Conservation (phyloP, 2,888 invertebrate genomes). For the Cylindroiulus punctatus region DNA sequence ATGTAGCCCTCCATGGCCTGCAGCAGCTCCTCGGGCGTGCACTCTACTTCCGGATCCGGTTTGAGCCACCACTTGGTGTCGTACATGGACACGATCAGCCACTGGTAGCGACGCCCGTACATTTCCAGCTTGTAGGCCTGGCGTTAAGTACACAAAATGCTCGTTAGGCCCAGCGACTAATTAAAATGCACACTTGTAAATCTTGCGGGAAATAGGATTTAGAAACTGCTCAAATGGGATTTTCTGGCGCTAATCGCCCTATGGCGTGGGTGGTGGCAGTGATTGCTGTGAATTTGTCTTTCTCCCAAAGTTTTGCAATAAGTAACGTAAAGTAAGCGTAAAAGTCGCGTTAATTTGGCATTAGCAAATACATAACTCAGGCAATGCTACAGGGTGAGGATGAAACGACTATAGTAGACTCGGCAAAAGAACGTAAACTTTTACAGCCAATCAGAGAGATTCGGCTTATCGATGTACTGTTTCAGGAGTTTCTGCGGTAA, state of each 20-base stretch:
- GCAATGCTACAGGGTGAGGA: too few species aligned
- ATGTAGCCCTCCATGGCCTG: slow-evolving; percentile 88
- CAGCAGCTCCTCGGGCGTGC: slow-evolving; percentile 78
- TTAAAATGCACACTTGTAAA: not conserved
- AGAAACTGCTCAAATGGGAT: not conserved
- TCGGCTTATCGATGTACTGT: too few species aligned
- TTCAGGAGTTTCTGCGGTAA: too few species aligned
- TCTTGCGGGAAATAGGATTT: not conserved
- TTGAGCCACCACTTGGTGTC: slow-evolving; percentile 61
- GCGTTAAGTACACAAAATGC: not conserved
- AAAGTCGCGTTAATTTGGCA: too few species aligned
- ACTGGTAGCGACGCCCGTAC: slow-evolving; percentile 92
- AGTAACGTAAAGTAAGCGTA: too few species aligned
- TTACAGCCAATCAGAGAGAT: too few species aligned
- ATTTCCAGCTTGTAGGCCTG: slow-evolving; percentile 67
- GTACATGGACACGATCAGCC: slow-evolving; percentile 77
- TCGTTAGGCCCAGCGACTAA: not conserved
- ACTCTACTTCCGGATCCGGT: slow-evolving; percentile 64
- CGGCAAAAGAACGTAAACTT: too few species aligned
- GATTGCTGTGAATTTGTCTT: not conserved
- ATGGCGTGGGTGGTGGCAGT: not conserved
- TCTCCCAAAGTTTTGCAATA: not conserved
- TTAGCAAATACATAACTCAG: too few species aligned
- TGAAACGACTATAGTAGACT: too few species aligned
- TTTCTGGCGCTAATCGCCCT: not conserved